These are phyloP conservation scores for Lophotis ruficrista DNA, from an alignment of 2,113 vertebrate species.

Conservation along the genomic window DNA sequence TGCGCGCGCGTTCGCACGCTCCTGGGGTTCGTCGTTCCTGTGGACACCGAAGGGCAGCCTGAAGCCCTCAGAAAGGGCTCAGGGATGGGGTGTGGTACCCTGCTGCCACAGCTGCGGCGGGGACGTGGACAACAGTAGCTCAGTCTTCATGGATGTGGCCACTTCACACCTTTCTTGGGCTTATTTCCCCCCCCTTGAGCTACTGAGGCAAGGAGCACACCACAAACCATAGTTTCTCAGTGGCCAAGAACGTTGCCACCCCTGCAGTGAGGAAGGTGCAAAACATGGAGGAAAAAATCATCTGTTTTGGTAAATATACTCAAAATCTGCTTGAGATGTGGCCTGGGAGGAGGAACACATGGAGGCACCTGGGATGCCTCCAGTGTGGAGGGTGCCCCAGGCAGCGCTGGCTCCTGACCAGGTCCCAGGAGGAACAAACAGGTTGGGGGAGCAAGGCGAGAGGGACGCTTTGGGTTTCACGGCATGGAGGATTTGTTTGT, in stretches of 20 bases:
- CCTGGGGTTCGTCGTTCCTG: fast-evolving
- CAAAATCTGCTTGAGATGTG: fast-evolving
- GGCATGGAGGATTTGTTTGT: not conserved
- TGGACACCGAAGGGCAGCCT: not conserved
- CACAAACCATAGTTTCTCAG: fast-evolving
- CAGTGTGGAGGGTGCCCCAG: not conserved
- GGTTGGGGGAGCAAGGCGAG: fast-evolving
- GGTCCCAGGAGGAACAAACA: not conserved
- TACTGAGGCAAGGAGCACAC: not conserved
- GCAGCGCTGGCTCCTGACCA: not conserved
- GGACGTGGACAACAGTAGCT: fast-evolving
- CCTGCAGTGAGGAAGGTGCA: not conserved
- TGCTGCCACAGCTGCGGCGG: too few species aligned
- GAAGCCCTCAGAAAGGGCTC: not conserved
- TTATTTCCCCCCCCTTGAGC: not conserved
- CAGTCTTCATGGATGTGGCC: not conserved
- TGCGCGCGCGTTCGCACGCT: fast-evolving
- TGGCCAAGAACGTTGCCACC: not conserved
- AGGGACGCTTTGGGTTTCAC: not conserved
- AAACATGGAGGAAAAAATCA: fast-evolving
- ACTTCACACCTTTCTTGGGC: not conserved
- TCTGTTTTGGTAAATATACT: not conserved
- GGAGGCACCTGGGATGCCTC: fast-evolving
- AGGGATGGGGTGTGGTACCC: fast-evolving
- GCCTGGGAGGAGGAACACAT: fast-evolving